Percentiles rank a stretch among this genome's conserved stretches.
Evolutionary conservation across 1,140 invertebrate species (phyloP).

Genomic region (Euborellia annulipes): DNA sequence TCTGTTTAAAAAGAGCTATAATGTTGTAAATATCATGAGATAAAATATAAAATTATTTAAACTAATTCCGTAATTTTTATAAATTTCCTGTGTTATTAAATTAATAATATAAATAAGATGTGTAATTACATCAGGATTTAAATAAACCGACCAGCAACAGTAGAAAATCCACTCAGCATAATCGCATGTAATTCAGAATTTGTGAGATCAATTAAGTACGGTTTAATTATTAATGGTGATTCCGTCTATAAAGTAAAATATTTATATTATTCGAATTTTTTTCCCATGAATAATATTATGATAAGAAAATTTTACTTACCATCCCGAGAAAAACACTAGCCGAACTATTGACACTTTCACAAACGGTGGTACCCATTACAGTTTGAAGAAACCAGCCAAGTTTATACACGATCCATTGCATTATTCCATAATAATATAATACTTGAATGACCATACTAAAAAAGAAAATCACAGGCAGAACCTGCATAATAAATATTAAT

Average conservation of each 20-base stretch:
- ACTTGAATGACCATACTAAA: slow-evolving; percentile 77
- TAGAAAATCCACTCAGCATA: slow-evolving; percentile 87
- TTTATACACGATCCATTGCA: slow-evolving; percentile 76
- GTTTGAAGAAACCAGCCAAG: slow-evolving; percentile 58
- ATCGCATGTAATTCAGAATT: slow-evolving; percentile 82
- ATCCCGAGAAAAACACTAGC: slow-evolving; percentile 83
- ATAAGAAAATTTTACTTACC: slow-evolving; percentile 33
- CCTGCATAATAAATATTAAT: slow-evolving; percentile 31
- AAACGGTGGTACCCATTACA: slow-evolving; percentile 71
- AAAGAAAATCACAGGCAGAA: slow-evolving; percentile 77
- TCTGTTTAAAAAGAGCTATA: no score
- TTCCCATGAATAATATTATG: slow-evolving; percentile 8
- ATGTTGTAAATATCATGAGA: no score
- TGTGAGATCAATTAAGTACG: slow-evolving; percentile 69
- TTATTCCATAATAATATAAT: slow-evolving; percentile 69
- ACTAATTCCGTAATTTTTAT: no score
- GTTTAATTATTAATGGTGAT: slow-evolving; percentile 72
- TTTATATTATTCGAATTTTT: slow-evolving; percentile 4
- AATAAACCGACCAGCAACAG: slow-evolving; percentile 63
- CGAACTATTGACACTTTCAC: slow-evolving; percentile 79
- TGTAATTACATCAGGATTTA: no score
- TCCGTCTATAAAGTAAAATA: slow-evolving; percentile 51
- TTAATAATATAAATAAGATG: no score
- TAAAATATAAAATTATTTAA: no score
- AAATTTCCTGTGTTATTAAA: no score